Conservation (phyloP, 92 coral and sea anemone species). For the Paragorgia papillata region DNA sequence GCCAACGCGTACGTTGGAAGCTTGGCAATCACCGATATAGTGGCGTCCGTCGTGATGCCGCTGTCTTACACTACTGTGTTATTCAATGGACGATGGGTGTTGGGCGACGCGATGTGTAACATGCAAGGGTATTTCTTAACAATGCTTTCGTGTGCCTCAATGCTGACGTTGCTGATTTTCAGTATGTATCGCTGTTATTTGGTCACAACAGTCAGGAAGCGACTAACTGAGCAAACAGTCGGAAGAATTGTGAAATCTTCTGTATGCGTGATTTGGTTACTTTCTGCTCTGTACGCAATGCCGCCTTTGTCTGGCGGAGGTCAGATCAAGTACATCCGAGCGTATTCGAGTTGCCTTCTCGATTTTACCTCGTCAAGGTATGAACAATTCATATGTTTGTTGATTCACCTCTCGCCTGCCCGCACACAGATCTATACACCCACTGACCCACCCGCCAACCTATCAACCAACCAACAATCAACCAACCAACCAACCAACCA, state of each 20-base stretch:
- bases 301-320: constrained; percentile 77
- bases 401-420: too few relatives aligned
- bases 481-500: too few relatives aligned
- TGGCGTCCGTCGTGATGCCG: constrained; percentile 68
- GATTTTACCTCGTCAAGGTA: constrained; percentile 61
- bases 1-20: constrained; percentile 71
- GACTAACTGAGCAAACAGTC: constrained; percentile 45
- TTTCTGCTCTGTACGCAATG: constrained; percentile 43
- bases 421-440: too few relatives aligned
- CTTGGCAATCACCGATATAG: constrained; percentile 70
- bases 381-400: too few relatives aligned
- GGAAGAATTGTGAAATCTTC: constrained; percentile 60
- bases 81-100: constrained; percentile 54
- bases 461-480: too few relatives aligned
- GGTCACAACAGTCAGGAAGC: constrained; percentile 59
- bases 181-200: constrained; percentile 65
- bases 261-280: constrained; percentile 59
- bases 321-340: constrained; percentile 46
- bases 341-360: constrained; percentile 57
- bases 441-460: too few relatives aligned
- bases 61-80: constrained; percentile 60
- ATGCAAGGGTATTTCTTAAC: constrained; percentile 61
- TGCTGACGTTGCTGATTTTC: constrained; percentile 62
- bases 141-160: constrained; percentile 61
- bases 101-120: constrained; percentile 58